Conservation (phyloP, 1,140 invertebrate genomes). For the Zaprionus tsacasi region DNA sequence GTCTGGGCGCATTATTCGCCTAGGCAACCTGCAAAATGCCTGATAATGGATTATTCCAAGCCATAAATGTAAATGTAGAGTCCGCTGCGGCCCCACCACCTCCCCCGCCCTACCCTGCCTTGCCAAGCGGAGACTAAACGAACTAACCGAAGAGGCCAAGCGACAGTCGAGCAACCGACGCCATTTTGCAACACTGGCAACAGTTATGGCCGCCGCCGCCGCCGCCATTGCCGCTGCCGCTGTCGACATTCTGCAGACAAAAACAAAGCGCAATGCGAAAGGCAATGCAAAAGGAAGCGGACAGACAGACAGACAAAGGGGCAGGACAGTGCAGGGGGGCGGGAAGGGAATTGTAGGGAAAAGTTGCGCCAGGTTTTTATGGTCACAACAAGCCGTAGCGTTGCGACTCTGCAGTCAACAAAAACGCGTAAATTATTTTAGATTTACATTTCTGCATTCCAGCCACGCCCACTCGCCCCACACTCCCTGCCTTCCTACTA, state of each 20-base stretch:
- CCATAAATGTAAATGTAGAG: conserved; percentile 79
- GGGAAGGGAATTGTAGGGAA: neutral
- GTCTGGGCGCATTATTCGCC: conserved; percentile 66
- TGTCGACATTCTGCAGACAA: conserved; percentile 44
- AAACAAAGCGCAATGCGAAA: conserved; percentile 45
- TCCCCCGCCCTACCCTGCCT: neutral
- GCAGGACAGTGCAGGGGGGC: too few species aligned
- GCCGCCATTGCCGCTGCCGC: too few species aligned
- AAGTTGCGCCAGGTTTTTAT: conserved; percentile 69
- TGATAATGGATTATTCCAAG: conserved; percentile 82
- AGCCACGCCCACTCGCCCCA: conserved; percentile 27
- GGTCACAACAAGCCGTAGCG: conserved; percentile 49
- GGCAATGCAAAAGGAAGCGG: neutral
- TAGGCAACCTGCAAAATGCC: conserved; percentile 81
- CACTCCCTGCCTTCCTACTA: neutral
- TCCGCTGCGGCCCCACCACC: conserved; percentile 6
- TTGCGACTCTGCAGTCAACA: conserved; percentile 71
- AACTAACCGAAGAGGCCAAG: conserved; percentile 26
- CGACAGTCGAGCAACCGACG: conserved; percentile 45
- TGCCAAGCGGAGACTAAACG: conserved; percentile 14
- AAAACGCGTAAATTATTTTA: conserved; percentile 83
- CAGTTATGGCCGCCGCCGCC: conserved; percentile 52
- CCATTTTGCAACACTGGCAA: conserved; percentile 75
- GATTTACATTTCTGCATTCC: conserved; percentile 83
- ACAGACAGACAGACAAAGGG: neutral